Evolutionary conservation across 2,113 vertebrate species (phyloP).

Genomic region (Elachura formosa): DNA sequence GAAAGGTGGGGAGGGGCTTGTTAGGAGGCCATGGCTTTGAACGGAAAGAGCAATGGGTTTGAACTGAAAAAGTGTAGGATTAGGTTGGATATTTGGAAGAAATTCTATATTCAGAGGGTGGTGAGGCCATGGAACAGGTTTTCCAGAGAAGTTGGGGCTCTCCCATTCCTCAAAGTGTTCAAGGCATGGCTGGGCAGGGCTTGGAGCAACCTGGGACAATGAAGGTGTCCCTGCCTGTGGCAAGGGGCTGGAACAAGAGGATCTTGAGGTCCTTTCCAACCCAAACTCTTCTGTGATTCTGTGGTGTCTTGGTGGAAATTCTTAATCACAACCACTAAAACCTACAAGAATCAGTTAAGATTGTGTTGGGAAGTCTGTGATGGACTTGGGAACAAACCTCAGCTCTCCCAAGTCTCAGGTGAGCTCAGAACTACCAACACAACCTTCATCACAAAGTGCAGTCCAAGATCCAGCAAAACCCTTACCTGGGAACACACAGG

Average conservation of each 20-base stretch:
- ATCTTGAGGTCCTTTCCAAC: background rate
- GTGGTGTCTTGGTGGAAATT: background rate
- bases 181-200: background rate
- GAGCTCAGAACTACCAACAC: background rate
- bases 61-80: background rate
- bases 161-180: background rate
- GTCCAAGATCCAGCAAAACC: background rate
- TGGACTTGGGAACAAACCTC: background rate
- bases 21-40: no score
- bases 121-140: background rate
- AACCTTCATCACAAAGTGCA: background rate
- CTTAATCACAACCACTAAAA: background rate
- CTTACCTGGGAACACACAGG: background rate
- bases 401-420: background rate
- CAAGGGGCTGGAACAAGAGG: background rate
- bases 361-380: background rate
- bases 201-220: background rate
- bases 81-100: background rate
- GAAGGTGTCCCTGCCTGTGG: background rate
- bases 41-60: background rate
- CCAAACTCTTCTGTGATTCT: background rate
- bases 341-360: background rate
- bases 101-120: background rate
- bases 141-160: background rate
- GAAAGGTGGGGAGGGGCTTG: background rate